Evolutionary conservation across 2,888 invertebrate genomes (phyloP).

Genomic region (Phaonia tiefii): DNA sequence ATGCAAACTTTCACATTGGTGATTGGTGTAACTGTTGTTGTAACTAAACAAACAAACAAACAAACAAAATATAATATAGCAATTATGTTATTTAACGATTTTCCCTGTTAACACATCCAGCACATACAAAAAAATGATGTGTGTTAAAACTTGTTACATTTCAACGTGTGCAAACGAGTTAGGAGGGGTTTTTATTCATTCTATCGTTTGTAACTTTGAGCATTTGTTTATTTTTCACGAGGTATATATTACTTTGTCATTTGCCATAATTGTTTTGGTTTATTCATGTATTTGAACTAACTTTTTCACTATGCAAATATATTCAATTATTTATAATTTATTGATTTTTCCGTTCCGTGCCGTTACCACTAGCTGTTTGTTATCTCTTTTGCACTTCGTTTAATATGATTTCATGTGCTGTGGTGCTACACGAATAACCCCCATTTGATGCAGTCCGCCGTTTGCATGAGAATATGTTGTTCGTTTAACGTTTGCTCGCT

Average conservation of each 20-base stretch:
- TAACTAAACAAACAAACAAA: neutral
- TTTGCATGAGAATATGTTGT: constrained; percentile 51
- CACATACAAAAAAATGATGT: too few relatives aligned
- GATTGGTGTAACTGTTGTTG: neutral
- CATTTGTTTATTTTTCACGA: neutral
- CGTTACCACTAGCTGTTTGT: constrained; percentile 39
- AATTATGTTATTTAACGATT: constrained; percentile 20
- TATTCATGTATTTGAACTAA: neutral
- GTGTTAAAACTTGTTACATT: neutral
- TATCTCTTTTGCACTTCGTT: neutral
- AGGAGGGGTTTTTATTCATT: neutral
- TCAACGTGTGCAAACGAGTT: neutral
- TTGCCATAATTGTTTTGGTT: neutral
- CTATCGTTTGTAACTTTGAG: neutral
- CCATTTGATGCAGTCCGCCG: constrained; percentile 36
- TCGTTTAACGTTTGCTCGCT: constrained; percentile 46
- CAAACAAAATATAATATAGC: neutral
- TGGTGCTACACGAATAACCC: constrained; percentile 33
- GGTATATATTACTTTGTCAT: neutral
- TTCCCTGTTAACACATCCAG: neutral
- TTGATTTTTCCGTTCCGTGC: constrained; percentile 52
- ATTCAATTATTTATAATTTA: constrained; percentile 55
- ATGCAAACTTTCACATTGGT: neutral
- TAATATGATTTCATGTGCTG: neutral
- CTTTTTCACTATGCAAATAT: constrained; percentile 10